Evolutionary conservation across 2,888 invertebrate genomes (phyloP), one percentile per base, ranked within the genome.

Genomic region (Dioctria linearis): DNA sequence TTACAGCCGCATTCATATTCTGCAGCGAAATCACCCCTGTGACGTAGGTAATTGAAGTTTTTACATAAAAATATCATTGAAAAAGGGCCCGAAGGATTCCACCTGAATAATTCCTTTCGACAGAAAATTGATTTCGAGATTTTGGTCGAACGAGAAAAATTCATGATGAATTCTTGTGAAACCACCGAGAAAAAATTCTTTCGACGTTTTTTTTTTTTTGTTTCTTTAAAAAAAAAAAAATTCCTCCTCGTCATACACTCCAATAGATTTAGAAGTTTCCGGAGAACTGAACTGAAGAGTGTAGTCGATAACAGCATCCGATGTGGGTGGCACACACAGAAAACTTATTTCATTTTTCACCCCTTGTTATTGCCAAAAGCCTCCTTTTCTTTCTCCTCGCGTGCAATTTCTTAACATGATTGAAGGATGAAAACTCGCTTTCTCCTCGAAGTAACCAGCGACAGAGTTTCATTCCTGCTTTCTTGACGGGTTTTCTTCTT

Each of bases 101-200:
- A 61, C 61, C 61, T 76, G 61, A 46, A 25, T 61, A 39, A 76
- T 9, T 61, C 37, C 25, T 76, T 76, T 61, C 46, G 76, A 42
- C 43, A 11, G 43, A 46, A n/a, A 76, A 61, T 61, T 76, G 76
- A 39, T 59, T 59, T 37, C 43, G 43, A 67, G 46, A 67, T 25
- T 67, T 40, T 67, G 43, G 13, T 6, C 46, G 43, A 42, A 46
- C 25, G 6, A 59, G 11, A 6, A 59, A 13, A 59, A 46, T n/a
- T 13, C 13, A 13, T 46, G 66, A 67, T 13, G 46, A 25, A 67
- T 67, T 67, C 46, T 46, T 67, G 46, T 13, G 46, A 67, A 67
- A 67, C 66, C 66, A 67, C 42, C 39, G 8, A 40, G 51, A n/a
- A 46, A 9, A 46, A 46, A 46, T 46, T 46, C 9, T 46, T 46